A percentile compares a stretch with the other conserved stretches of the same genome.
These are phyloP conservation scores for Oophaga pumilio DNA, from an alignment of 2,113 vertebrate species.

Conservation along the genomic window DNA sequence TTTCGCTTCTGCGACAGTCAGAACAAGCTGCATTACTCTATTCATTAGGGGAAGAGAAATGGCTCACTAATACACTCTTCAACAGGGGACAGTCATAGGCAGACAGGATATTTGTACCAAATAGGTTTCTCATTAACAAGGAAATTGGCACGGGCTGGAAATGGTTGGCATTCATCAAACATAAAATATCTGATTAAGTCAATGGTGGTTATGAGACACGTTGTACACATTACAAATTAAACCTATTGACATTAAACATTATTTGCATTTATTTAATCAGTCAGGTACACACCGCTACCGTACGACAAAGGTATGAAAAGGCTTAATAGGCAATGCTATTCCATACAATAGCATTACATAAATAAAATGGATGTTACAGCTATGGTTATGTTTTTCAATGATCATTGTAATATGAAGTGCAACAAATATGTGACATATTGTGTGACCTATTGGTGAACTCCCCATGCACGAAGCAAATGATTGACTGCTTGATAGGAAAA, in stretches of 20 bases:
- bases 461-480: no score
- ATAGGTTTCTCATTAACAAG: constrained; percentile 31
- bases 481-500: no score
- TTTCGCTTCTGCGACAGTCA: constrained; percentile 46
- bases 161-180: neutral
- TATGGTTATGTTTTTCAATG: no score
- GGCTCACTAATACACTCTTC: constrained; percentile 39
- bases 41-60: constrained; percentile 47
- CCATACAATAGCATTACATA: no score
- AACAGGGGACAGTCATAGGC: constrained; percentile 21
- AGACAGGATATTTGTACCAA: constrained; percentile 30
- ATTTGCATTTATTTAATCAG: neutral
- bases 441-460: no score
- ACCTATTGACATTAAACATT: neutral
- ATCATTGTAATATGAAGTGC: no score
- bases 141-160: constrained; percentile 28
- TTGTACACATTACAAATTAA: constrained; percentile 11
- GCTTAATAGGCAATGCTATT: no score
- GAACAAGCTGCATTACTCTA: constrained; percentile 50
- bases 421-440: no score
- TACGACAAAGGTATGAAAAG: no score
- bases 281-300: no score
- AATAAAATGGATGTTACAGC: no score
- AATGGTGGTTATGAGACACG: neutral
- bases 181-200: constrained; percentile 25